Conservation (phyloP, 2,113 vertebrate species). For the Ptyas mucosa region DNA sequence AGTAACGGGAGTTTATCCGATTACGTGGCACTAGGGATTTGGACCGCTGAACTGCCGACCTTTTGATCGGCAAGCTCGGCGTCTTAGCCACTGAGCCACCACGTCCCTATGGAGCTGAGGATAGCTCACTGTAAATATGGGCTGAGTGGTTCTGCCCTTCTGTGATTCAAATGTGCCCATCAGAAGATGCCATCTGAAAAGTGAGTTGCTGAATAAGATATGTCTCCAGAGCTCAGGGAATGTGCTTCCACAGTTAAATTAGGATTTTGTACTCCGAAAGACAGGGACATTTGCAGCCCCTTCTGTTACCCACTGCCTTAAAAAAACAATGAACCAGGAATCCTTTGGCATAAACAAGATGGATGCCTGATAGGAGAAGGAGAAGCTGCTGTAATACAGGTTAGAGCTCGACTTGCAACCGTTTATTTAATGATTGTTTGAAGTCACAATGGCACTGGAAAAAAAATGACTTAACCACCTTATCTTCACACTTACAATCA, state of each 20-base stretch:
- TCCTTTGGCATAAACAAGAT: background rate
- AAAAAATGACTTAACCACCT: background rate
- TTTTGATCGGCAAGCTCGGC: too few relatives aligned
- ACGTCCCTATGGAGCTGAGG: too few relatives aligned
- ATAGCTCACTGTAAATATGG: background rate
- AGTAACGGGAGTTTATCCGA: too few relatives aligned
- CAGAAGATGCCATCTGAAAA: background rate
- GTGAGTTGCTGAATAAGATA: background rate
- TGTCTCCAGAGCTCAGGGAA: background rate
- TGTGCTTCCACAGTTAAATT: background rate
- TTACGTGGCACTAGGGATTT: too few relatives aligned
- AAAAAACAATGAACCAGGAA: background rate
- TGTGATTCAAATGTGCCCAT: background rate
- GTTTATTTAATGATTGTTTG: background rate
- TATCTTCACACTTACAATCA: background rate
- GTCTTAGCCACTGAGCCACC: too few relatives aligned
- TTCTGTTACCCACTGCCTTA: background rate
- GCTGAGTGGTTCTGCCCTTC: background rate
- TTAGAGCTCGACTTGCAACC: background rate
- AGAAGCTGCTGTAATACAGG: background rate
- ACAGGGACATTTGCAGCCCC: background rate
- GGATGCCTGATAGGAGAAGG: background rate
- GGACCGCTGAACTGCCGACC: too few relatives aligned
- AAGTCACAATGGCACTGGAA: background rate
- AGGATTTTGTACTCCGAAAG: background rate